Evolutionary conservation across 2,888 invertebrate genomes (phyloP), one percentile per base, ranked within the genome.

Genomic region (Torymus auratus): DNA sequence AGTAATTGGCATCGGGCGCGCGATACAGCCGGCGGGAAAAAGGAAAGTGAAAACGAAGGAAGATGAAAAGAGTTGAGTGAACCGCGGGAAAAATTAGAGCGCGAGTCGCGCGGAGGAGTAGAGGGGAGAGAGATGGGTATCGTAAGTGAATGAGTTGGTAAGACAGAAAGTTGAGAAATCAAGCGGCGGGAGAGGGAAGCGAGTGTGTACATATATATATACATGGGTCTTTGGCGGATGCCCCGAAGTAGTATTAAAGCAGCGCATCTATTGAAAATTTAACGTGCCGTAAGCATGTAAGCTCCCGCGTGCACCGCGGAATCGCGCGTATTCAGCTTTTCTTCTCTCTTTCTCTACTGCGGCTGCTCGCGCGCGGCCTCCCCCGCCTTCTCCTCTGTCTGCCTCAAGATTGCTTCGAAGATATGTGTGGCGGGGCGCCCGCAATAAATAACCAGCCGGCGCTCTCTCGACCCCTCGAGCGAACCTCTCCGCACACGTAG

Each of bases 231-330:
- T 70, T 64, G 64, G 23, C 41, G 13, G 68, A 13, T 2, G 28
- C 28, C 28, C 23, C 62, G 41, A 65, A 62, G 84, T 84, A 83
- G 83, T 84, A 85, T 84, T 85, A 87, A 86, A 86, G 85, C 86
- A 85, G 84, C 84, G 84, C 79, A 83, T 78, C 85, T 84, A 87
- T 87, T 86, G 87, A 87, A 87, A 86, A 84, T 86, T 87, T 86
- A 87, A 87, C 86, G 85, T 86, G 84, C 84, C 86, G 84, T 87
- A 85, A 87, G 86, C 85, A 85, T 84, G 85, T 84, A 84, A 84
- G 81, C 83, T 76, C 28, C 28, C 28, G 28, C 28, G 28, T 2
- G 28, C 28, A 4, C 28, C 28, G 28, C 28, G 69, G 84, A 83
- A 85, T 86, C 84, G 83, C 52, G 85, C 85, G 74, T 82, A 86